Conservation (phyloP, 2,888 invertebrate genomes). For the Chloroclysta siterata region DNA sequence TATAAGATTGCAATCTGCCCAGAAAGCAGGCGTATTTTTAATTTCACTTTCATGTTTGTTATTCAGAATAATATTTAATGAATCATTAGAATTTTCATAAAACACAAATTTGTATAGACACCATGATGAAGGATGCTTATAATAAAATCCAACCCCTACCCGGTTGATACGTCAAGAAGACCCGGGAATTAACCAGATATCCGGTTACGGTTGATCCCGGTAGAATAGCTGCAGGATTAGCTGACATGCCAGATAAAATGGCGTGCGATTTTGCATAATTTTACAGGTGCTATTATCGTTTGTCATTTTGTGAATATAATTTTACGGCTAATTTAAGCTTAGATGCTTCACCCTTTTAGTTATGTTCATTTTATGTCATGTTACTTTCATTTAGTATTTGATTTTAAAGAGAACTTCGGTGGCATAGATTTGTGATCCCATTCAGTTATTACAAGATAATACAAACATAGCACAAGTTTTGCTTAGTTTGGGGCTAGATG, state of each 20-base stretch:
- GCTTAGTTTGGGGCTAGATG: too few relatives aligned
- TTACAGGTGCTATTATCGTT: conserved; percentile 44
- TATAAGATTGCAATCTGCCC: too few relatives aligned
- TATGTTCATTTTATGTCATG: conserved; percentile 3
- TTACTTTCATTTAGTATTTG: background rate
- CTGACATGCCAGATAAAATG: conserved; percentile 57
- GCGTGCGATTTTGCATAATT: conserved; percentile 56
- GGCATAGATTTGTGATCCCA: background rate
- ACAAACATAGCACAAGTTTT: too few relatives aligned
- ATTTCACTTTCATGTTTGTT: background rate
- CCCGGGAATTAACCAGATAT: conserved; percentile 37
- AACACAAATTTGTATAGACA: background rate
- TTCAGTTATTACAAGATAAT: too few relatives aligned
- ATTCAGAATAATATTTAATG: too few relatives aligned
- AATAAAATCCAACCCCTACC: conserved; percentile 4
- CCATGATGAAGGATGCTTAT: conserved; percentile 1
- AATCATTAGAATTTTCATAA: background rate
- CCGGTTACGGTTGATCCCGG: conserved; percentile 39
- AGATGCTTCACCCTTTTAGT: background rate
- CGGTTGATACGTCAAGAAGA: conserved; percentile 38
- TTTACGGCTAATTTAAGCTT: conserved; percentile 32
- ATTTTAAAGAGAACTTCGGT: background rate
- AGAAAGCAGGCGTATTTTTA: background rate
- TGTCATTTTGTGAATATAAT: conserved; percentile 46
- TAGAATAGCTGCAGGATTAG: conserved; percentile 50